phyloP scores from a whole-genome alignment of 1,140 invertebrate genomes.

The Rhysida immarginata region DNA sequence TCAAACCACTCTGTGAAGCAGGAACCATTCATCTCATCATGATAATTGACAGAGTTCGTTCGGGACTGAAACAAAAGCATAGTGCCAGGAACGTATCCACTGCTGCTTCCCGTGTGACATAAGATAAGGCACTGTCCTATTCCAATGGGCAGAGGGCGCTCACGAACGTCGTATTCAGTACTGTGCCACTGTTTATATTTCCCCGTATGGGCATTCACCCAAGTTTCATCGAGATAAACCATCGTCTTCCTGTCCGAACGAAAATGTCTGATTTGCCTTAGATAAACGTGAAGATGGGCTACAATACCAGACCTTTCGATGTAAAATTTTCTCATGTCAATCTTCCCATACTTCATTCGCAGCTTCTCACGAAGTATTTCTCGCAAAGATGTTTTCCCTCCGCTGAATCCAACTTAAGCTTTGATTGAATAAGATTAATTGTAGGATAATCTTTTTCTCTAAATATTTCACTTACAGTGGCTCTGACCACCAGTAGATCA shows the following conservation, averaged over 20 bases:
- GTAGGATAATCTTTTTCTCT: not conserved
- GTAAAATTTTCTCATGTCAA: not conserved
- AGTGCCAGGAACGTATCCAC: not conserved
- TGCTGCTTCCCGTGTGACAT: not conserved
- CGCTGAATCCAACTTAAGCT: not conserved
- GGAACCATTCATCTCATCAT: not conserved
- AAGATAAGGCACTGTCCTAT: not conserved
- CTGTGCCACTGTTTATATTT: not conserved
- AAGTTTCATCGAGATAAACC: not conserved
- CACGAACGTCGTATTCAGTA: not conserved
- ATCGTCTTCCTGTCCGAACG: not conserved
- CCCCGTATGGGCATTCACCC: not conserved
- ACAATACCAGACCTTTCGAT: not conserved
- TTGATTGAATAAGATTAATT: not conserved
- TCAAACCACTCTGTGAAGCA: not conserved
- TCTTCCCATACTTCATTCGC: not conserved
- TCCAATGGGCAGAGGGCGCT: not conserved
- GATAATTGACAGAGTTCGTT: not conserved
- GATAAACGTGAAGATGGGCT: not conserved
- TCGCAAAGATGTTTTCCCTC: not conserved
- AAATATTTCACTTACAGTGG: not conserved
- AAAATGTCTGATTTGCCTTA: not conserved
- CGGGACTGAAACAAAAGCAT: not conserved
- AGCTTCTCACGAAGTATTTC: not conserved
- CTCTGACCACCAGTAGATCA: not conserved